Conservation (phyloP, 2,797 vertebrate species). For the Emydoidea blandingii region DNA sequence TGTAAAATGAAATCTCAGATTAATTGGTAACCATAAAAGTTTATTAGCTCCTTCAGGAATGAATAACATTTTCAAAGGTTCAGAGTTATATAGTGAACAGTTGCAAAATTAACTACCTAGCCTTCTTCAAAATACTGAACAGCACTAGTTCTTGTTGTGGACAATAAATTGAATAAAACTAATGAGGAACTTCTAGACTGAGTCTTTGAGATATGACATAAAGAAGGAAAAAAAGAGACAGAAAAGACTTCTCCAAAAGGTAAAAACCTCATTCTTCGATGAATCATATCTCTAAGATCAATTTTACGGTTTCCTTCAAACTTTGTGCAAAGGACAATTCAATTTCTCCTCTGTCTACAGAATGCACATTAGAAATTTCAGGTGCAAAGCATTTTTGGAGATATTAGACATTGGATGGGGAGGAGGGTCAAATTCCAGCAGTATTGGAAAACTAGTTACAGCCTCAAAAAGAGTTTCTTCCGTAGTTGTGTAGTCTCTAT, state of each 20-base stretch:
- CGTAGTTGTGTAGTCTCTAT: background rate
- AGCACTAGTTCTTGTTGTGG: background rate
- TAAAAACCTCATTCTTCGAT: background rate
- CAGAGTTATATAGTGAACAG: background rate
- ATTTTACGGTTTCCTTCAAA: background rate
- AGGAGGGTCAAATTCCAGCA: background rate
- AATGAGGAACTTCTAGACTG: background rate
- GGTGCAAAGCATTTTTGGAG: background rate
- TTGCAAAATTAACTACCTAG: background rate
- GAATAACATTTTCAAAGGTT: background rate
- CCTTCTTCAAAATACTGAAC: background rate
- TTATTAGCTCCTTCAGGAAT: background rate
- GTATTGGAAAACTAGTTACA: background rate
- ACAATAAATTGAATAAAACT: background rate
- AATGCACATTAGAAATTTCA: background rate
- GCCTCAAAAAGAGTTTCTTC: background rate
- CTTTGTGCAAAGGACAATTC: background rate
- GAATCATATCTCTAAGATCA: background rate
- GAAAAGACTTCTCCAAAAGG: background rate
- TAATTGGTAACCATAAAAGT: background rate
- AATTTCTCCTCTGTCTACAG: background rate
- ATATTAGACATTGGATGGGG: background rate
- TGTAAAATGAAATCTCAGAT: background rate
- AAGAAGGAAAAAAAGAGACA: rapidly evolving
- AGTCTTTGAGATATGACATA: background rate